Percentiles rank a stretch among this genome's conserved stretches.
Evolutionary conservation across 2,797 vertebrate species (phyloP).

Genomic region (Hippopotamyrus pictus): DNA sequence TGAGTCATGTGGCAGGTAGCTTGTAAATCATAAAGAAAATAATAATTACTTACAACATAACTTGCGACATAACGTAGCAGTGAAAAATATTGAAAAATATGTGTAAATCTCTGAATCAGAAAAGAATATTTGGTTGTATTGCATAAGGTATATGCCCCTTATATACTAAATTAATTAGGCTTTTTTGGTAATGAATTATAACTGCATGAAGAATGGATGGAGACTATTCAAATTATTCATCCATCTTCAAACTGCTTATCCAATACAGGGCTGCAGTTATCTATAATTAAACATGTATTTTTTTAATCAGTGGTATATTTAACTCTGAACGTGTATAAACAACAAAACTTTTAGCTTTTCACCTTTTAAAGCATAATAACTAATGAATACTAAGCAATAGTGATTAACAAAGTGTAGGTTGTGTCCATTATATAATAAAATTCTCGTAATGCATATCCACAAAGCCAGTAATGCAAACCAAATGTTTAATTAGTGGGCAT

Average conservation of each 20-base stretch:
- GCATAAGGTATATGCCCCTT: not conserved
- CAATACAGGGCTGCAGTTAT: not conserved
- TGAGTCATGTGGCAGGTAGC: not conserved
- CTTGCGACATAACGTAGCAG: not conserved
- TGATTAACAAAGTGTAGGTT: not conserved
- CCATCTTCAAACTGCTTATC: not conserved
- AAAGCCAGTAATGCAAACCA: not conserved
- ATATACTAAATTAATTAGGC: not conserved
- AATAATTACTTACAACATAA: not conserved
- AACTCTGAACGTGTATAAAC: not conserved
- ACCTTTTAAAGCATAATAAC: not conserved
- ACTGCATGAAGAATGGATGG: not conserved
- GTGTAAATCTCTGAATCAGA: not conserved
- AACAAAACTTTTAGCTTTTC: not conserved
- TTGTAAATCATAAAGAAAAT: not conserved
- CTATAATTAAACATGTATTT: not conserved
- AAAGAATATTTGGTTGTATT: not conserved
- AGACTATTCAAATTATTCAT: not conserved
- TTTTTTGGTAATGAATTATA: not conserved
- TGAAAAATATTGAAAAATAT: not conserved
- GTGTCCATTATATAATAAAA: not conserved
- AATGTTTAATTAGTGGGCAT: not conserved
- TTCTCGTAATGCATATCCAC: not conserved
- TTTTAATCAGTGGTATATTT: not conserved
- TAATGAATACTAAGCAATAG: not conserved